These are phyloP conservation scores for Drosophila nikananu DNA, from an alignment of 1,140 invertebrate genomes.

Conservation along the genomic window DNA sequence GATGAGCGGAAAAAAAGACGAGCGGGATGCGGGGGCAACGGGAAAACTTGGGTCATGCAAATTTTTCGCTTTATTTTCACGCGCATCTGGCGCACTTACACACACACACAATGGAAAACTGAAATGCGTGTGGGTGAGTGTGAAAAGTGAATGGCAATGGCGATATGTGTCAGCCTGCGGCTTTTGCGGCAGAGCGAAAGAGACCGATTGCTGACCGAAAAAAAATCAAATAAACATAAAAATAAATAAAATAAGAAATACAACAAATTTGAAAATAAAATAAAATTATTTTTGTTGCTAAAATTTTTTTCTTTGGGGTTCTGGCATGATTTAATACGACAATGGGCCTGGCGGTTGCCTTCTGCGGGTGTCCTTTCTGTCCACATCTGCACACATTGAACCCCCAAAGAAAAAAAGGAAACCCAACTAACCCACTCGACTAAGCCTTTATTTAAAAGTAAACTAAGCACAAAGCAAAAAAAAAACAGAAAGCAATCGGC, in stretches of 20 bases:
- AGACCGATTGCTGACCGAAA: constrained; percentile 32
- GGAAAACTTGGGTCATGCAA: constrained; percentile 48
- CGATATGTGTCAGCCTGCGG: constrained; percentile 67
- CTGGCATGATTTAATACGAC: constrained; percentile 68
- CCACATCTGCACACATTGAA: constrained; percentile 20
- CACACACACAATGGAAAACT: constrained; percentile 21
- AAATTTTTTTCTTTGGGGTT: not conserved
- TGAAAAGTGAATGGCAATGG: constrained; percentile 81
- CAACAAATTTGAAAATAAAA: constrained; percentile 5
- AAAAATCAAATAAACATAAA: constrained; percentile 30
- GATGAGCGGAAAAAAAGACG: constrained; percentile 5
- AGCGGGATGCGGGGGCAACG: not conserved
- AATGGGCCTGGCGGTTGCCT: constrained; percentile 38
- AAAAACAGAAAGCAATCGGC: constrained; percentile 17
- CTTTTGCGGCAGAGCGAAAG: constrained; percentile 7
- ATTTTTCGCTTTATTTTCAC: constrained; percentile 75
- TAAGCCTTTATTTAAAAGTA: constrained; percentile 75
- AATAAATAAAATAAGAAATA: constrained; percentile 2
- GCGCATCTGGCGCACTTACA: constrained; percentile 71
- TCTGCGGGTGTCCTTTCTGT: constrained; percentile 31
- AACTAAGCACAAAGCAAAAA: constrained; percentile 62
- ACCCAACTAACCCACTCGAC: constrained; percentile 39
- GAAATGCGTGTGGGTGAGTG: constrained; percentile 46
- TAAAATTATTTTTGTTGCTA: not conserved
- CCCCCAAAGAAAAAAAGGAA: not conserved